phyloP scores from a whole-genome alignment of 2,113 vertebrate species.

The Petrocephalus microphthalmus region DNA sequence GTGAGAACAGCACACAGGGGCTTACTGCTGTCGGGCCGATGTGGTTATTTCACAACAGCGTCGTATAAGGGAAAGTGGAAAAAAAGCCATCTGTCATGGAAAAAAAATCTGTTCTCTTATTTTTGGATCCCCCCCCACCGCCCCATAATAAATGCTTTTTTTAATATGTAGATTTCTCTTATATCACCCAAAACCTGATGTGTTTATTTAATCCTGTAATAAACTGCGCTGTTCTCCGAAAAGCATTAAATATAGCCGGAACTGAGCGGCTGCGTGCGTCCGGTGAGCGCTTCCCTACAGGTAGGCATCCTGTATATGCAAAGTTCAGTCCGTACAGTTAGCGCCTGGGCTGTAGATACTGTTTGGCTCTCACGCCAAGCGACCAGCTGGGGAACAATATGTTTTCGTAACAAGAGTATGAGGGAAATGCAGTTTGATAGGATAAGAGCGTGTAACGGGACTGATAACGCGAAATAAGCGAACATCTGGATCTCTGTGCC shows the following conservation, averaged over 20 bases:
- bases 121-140: background rate
- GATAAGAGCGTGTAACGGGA: background rate
- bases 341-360: background rate
- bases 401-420: conserved; percentile 6
- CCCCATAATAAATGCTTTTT: background rate
- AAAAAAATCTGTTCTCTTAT: background rate
- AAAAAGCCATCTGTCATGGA: background rate
- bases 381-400: background rate
- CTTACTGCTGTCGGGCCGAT: background rate
- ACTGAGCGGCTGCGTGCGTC: background rate
- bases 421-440: background rate
- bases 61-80: background rate
- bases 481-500: conserved; percentile 15
- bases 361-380: background rate
- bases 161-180: background rate
- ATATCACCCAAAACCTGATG: background rate
- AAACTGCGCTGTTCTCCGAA: background rate
- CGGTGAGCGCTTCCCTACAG: background rate
- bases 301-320: background rate
- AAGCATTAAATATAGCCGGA: background rate
- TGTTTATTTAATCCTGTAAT: background rate
- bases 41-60: background rate
- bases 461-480: background rate
- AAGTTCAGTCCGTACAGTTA: background rate
- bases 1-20: background rate